Conservation (phyloP, 2,797 vertebrate genomes). For the Aselliscus stoliczkanus region DNA sequence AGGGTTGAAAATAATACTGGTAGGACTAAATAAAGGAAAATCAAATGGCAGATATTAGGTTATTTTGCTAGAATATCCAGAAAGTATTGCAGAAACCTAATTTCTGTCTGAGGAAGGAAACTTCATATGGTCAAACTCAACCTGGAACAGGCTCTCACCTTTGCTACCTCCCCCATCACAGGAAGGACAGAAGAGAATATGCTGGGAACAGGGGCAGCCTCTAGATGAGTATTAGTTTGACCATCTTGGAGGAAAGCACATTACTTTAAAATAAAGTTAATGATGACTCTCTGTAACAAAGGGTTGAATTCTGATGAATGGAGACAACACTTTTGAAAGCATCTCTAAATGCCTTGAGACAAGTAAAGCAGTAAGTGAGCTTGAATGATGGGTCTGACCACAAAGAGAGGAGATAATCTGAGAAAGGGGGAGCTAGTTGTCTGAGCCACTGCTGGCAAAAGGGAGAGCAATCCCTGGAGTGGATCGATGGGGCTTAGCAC, state of each 20-base stretch:
- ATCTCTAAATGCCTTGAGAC: not conserved
- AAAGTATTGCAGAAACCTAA: not conserved
- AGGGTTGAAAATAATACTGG: not conserved
- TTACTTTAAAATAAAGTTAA: not conserved
- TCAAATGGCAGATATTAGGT: not conserved
- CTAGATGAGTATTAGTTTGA: not conserved
- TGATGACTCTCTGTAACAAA: not conserved
- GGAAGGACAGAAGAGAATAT: not conserved
- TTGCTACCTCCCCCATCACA: not conserved
- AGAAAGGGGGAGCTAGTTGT: not conserved
- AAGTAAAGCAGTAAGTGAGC: not conserved
- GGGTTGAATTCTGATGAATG: not conserved
- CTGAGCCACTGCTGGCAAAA: too few relatives aligned
- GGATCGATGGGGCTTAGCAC: accelerated
- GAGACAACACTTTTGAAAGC: not conserved
- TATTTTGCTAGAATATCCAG: not conserved
- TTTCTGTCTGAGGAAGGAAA: not conserved
- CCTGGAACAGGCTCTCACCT: not conserved
- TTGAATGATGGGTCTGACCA: not conserved
- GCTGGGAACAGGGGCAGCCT: not conserved
- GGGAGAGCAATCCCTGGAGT: not conserved
- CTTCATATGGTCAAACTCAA: not conserved
- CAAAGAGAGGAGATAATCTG: not conserved
- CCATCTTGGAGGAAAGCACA: not conserved
- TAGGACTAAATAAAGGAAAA: not conserved